Evolutionary conservation across 2,888 invertebrate species (phyloP).

Genomic region (Notodonta dromedarius): DNA sequence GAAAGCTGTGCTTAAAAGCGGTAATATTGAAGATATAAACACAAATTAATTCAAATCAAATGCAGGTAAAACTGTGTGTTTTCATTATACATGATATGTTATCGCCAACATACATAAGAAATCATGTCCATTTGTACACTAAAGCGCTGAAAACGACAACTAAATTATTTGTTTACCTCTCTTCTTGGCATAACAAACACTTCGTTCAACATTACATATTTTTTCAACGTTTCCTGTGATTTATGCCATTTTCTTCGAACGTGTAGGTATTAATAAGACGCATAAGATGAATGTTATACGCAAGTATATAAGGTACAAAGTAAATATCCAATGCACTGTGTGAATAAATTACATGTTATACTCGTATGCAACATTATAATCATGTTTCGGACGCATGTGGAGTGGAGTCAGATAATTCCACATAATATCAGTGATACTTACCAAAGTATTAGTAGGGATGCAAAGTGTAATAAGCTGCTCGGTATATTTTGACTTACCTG

Average conservation of each 20-base stretch:
- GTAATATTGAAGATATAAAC: too few species aligned
- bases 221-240: constrained; percentile 23
- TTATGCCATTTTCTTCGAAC: constrained; percentile 25
- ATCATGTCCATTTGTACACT: constrained; percentile 5
- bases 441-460: too few species aligned
- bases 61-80: constrained; percentile 6
- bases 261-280: constrained; percentile 5
- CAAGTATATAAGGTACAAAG: background rate
- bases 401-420: too few species aligned
- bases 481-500: constrained; percentile 21
- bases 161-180: constrained; percentile 38
- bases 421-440: too few species aligned
- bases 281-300: constrained; percentile 1
- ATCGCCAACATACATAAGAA: constrained; percentile 5
- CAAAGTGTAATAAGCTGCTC: too few species aligned
- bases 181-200: constrained; percentile 23
- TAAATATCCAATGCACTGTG: background rate
- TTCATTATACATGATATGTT: background rate
- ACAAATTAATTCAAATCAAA: too few species aligned
- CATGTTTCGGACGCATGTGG: too few species aligned
- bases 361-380: too few species aligned
- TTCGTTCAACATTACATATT: constrained; percentile 16
- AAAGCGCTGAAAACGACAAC: constrained; percentile 14
- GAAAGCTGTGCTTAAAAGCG: too few species aligned
- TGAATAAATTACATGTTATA: background rate